Conservation (phyloP, 2,113 vertebrate species). For the Leuciscus idus region DNA sequence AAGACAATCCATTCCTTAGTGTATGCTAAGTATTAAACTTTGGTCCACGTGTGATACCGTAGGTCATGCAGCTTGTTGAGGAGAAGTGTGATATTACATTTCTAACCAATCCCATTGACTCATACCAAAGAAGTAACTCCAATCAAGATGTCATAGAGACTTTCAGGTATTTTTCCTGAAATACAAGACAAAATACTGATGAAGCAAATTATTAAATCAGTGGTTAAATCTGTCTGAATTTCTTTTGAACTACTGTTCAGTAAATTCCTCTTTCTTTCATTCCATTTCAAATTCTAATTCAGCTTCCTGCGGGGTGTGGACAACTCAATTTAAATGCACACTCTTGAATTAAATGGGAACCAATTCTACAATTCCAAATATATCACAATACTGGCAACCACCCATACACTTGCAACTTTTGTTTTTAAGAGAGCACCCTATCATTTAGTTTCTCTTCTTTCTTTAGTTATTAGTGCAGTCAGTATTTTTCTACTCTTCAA, state of each 20-base stretch:
- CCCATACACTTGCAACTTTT: neutral
- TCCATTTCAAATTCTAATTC: neutral
- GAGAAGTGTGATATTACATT: neutral
- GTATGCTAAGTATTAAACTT: neutral
- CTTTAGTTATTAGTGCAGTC: slow-evolving; percentile 3
- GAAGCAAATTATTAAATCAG: neutral
- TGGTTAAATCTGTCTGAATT: neutral
- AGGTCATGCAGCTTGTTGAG: neutral
- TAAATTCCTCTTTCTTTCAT: neutral
- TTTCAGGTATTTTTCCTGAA: neutral
- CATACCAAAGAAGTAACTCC: neutral
- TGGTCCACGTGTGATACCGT: neutral
- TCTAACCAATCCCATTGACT: neutral
- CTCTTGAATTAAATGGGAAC: neutral
- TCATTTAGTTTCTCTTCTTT: neutral
- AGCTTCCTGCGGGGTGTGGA: too few species aligned
- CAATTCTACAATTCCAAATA: neutral
- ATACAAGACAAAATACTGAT: neutral
- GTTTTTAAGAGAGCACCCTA: neutral
- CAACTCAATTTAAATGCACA: neutral
- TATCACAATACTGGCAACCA: neutral
- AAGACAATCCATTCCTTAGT: neutral
- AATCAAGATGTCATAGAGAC: neutral
- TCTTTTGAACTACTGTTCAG: neutral
- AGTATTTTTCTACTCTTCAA: neutral